phyloP scores from a whole-genome alignment of 2,113 vertebrate species.

The Chaenocephalus aceratus region DNA sequence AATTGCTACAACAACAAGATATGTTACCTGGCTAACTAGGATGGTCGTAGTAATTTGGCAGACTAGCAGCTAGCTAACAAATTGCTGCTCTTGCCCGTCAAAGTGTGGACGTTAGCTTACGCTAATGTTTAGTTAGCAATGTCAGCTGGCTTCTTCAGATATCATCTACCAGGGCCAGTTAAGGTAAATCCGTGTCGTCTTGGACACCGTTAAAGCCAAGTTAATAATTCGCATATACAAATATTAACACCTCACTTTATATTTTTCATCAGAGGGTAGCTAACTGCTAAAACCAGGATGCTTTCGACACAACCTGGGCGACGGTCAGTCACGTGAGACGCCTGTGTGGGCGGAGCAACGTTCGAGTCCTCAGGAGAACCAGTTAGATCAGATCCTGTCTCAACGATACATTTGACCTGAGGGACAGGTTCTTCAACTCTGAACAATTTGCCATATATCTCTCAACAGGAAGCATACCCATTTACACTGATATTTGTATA shows the following conservation, averaged over 20 bases:
- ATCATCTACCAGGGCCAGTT: slow-evolving; percentile 4
- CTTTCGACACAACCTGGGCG: slow-evolving; percentile 78
- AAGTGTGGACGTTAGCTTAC: slow-evolving; percentile 75
- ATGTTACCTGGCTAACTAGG: neutral
- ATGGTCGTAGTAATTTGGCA: slow-evolving; percentile 7
- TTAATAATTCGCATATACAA: slow-evolving; percentile 17
- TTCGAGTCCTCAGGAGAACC: neutral
- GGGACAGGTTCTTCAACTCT: neutral
- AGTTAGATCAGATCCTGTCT: neutral
- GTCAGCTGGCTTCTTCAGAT: slow-evolving; percentile 36
- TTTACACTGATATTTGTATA: neutral
- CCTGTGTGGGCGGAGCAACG: slow-evolving; percentile 53
- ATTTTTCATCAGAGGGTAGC: slow-evolving; percentile 34
- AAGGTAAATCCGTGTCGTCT: slow-evolving; percentile 29
- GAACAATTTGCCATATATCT: neutral
- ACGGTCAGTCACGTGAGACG: slow-evolving; percentile 73
- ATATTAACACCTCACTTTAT: slow-evolving; percentile 22
- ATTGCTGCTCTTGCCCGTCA: slow-evolving; percentile 57
- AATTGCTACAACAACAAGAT: neutral
- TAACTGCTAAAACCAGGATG: slow-evolving; percentile 73
- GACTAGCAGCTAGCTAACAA: slow-evolving; percentile 48
- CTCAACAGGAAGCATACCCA: neutral
- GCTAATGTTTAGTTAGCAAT: slow-evolving; percentile 64
- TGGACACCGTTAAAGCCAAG: slow-evolving; percentile 7
- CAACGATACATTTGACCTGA: too few species aligned